Evolutionary conservation across 2,797 vertebrate species (phyloP), one percentile per base, ranked within the genome.

Genomic region (Crocidura indochinensis): DNA sequence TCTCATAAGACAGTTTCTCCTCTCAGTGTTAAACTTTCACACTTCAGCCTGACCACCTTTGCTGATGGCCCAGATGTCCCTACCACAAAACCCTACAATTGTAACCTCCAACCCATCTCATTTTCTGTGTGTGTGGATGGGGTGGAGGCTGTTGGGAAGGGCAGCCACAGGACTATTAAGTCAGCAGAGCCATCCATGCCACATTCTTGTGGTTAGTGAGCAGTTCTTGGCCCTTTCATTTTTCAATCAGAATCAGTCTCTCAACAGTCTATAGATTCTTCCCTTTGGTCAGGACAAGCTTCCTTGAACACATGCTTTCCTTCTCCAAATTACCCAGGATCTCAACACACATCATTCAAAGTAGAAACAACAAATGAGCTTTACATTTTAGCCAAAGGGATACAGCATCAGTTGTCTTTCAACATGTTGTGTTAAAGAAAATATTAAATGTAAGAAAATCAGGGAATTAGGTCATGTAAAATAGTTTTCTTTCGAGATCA

Each of bases 361-460:
- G 31, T 26, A 46, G 73, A 76, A 82, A 83, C 38, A n/a, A 64
- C 31, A 26, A 67, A 71, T 47, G 29, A 60, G 22, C 8, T 69
- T 74, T 80, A 6, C n/a, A 85, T 68, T 85, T 92, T 68, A 92
- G 26, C 29, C 20, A 62, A 15, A 78, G 31, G 27, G 79, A 67
- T 81, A 53, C 3, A 62, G 56, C 19, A 69, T 90, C 56, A 46
- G 56, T 72, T 75, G 14, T 80, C 65, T 94, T 80, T 27, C 29
- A 71, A 67, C 11, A 62, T 31, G 3, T 56, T 85, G 31, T 67
- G 75, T 87, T 12, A 81, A 85, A n/a, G 46, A 85, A 92, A 76
- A 67, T 38, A 69, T 38, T 87, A 79, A 84, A 71, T 51, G 24
- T 82, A 75, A 47, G 46, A 90, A 82, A 90, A 88, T 4, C 29